A percentile compares a stretch with the other conserved stretches of the same genome.
These are phyloP conservation scores for Ptychoptera contaminata DNA, from an alignment of 2,888 invertebrate species.

Conservation along the genomic window DNA sequence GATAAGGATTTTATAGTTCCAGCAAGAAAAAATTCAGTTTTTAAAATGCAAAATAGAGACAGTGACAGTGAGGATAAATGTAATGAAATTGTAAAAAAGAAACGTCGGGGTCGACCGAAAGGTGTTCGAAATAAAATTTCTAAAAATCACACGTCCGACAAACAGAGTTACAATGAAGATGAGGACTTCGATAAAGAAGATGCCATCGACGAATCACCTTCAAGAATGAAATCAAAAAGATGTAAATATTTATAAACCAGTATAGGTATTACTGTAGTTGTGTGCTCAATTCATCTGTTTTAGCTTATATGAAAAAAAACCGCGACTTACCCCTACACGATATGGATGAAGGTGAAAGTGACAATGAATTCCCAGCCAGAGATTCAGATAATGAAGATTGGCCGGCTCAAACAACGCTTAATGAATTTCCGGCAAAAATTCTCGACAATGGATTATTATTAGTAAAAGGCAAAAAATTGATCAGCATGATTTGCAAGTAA, in stretches of 20 bases:
- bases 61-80: not conserved
- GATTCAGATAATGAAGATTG: conserved; percentile 10
- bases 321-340: not conserved
- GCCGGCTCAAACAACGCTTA: conserved; percentile 5
- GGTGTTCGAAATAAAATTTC: not conserved
- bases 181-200: not conserved
- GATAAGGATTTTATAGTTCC: not conserved
- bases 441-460: conserved; percentile 8
- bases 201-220: no score
- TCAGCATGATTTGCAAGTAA: conserved; percentile 7
- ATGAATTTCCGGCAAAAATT: conserved; percentile 8
- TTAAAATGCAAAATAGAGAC: not conserved
- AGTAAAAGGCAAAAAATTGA: conserved; percentile 8
- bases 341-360: conserved; percentile 7
- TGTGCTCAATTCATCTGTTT: not conserved
- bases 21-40: no score
- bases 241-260: no score
- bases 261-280: not conserved
- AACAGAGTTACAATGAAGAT: not conserved
- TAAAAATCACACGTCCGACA: not conserved
- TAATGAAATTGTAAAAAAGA: not conserved
- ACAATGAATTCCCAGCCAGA: conserved; percentile 7
- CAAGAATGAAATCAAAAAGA: not conserved
- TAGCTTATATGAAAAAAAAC: not conserved
- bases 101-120: conserved; percentile 1